A percentile compares a stretch with the other conserved stretches of the same genome.
These are phyloP conservation scores for Ectropis crepuscularia DNA, from an alignment of 2,888 invertebrate species.

Conservation along the genomic window DNA sequence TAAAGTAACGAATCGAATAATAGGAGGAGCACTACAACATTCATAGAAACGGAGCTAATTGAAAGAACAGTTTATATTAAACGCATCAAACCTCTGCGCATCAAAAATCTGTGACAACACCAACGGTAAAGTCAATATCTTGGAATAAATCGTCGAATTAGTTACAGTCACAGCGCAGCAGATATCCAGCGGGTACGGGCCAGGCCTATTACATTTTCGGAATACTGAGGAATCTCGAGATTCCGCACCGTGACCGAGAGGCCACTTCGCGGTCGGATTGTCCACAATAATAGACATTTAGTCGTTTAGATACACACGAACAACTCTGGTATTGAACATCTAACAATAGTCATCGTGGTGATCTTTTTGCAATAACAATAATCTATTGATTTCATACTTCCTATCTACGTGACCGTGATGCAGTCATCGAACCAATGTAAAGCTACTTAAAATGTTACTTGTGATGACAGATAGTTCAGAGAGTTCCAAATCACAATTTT, in stretches of 20 bases:
- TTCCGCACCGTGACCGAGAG: slow-evolving; percentile 57
- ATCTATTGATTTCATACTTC: slow-evolving; percentile 44
- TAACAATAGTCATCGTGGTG: slow-evolving; percentile 54
- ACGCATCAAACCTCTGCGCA: neutral
- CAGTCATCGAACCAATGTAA: slow-evolving; percentile 29
- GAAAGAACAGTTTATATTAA: neutral
- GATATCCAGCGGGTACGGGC: slow-evolving; percentile 20
- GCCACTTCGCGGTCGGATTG: slow-evolving; percentile 62
- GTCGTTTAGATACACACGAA: slow-evolving; percentile 67
- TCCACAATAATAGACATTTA: slow-evolving; percentile 55
- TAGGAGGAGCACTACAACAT: neutral
- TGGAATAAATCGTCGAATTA: slow-evolving; percentile 29
- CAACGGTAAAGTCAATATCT: slow-evolving; percentile 27
- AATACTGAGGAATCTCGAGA: slow-evolving; percentile 44
- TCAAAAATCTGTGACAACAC: neutral
- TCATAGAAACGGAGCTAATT: neutral
- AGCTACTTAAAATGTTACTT: slow-evolving; percentile 39
- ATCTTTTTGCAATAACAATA: slow-evolving; percentile 40
- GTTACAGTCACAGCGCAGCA: slow-evolving; percentile 32
- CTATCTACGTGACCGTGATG: slow-evolving; percentile 36
- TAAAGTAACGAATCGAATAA: too few species aligned
- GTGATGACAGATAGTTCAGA: slow-evolving; percentile 47
- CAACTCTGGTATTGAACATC: slow-evolving; percentile 50
- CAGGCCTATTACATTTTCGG: slow-evolving; percentile 31
- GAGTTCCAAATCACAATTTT: slow-evolving; percentile 56